These are phyloP conservation scores for Eretmochelys imbricata DNA, from an alignment of 2,113 vertebrate genomes.

Conservation along the genomic window DNA sequence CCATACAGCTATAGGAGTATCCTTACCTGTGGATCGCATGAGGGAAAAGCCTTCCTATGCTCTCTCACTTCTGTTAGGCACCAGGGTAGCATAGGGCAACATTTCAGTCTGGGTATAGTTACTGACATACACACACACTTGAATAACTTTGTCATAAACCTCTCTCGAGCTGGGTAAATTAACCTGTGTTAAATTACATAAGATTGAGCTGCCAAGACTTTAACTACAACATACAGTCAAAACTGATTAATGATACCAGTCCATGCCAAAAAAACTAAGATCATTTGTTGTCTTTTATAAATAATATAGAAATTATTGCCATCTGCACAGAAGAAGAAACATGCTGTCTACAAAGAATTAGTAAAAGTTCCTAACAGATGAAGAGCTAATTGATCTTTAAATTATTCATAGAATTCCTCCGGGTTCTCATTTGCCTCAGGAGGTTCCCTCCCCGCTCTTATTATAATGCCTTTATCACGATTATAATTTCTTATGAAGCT, in stretches of 20 bases:
- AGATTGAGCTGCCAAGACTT: neutral
- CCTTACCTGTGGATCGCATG: neutral
- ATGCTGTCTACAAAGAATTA: constrained; percentile 35
- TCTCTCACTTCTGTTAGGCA: neutral
- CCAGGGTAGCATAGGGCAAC: neutral
- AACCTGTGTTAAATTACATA: neutral
- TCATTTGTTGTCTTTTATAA: constrained; percentile 38
- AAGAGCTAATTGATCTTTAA: constrained; percentile 58
- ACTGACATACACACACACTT: neutral
- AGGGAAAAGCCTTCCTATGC: neutral
- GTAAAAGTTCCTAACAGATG: constrained; percentile 40
- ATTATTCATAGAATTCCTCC: constrained; percentile 57
- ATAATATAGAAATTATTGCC: constrained; percentile 43
- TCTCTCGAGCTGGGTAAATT: constrained; percentile 16
- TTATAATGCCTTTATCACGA: constrained; percentile 15
- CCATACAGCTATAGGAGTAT: neutral
- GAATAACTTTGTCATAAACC: constrained; percentile 10
- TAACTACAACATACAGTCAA: neutral
- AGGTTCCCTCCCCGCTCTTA: neutral
- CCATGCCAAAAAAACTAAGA: constrained; percentile 19
- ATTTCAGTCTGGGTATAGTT: neutral
- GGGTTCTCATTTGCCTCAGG: neutral
- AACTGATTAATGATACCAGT: constrained; percentile 27
- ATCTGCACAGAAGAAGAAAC: constrained; percentile 25
- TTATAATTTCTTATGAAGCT: constrained; percentile 6